A percentile compares a stretch with the other conserved stretches of the same genome.
phyloP scores from a whole-genome alignment of 2,113 vertebrate genomes.

The Sphaerodactylus townsendi region DNA sequence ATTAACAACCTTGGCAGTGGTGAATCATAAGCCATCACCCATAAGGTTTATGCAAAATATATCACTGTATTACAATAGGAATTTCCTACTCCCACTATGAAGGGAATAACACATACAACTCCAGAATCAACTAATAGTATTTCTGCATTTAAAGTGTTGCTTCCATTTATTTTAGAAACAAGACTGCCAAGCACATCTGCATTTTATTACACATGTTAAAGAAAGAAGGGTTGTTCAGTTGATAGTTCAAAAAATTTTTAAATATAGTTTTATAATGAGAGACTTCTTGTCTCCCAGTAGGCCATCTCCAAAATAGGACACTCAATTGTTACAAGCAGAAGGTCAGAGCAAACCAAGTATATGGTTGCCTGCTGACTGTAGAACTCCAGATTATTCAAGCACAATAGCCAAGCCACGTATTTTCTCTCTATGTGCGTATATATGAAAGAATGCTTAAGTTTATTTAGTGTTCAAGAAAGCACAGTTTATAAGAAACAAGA shows the following conservation, averaged over 20 bases:
- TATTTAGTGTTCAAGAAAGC: not conserved
- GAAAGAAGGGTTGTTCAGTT: not conserved
- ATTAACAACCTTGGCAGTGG: not conserved
- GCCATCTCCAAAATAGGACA: not conserved
- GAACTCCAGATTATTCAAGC: not conserved
- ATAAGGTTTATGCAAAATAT: conserved; percentile 3
- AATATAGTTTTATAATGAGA: not conserved
- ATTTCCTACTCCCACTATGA: not conserved
- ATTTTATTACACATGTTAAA: not conserved
- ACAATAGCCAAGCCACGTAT: not conserved
- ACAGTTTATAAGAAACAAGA: not conserved
- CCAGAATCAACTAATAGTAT: not conserved
- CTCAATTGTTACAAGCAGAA: not conserved
- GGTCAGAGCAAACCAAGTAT: not conserved
- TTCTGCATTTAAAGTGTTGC: conserved; percentile 6
- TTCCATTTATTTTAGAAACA: conserved; percentile 2
- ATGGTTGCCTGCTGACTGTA: not conserved
- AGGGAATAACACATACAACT: not conserved
- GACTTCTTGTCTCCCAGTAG: no score
- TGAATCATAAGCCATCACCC: conserved; percentile 6
- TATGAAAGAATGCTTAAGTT: not conserved
- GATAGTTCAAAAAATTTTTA: not conserved
- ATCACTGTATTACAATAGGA: conserved; percentile 4
- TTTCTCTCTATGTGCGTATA: not conserved
- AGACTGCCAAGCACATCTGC: not conserved